These are phyloP conservation scores for Ceyx melanurus DNA, from an alignment of 2,113 vertebrate species.

Conservation along the genomic window DNA sequence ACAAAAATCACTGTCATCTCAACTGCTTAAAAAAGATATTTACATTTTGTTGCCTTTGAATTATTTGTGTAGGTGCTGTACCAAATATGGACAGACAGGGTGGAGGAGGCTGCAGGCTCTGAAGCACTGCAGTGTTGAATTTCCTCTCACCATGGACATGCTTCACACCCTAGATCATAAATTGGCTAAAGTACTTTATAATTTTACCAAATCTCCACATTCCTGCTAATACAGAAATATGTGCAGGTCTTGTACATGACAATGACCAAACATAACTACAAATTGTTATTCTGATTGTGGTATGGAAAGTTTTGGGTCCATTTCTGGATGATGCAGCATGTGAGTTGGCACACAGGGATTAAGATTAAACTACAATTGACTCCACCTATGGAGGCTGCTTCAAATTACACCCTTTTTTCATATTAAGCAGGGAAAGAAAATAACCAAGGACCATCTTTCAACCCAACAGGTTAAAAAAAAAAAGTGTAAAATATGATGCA, in stretches of 20 bases:
- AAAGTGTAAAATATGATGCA: neutral
- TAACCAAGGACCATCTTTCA: neutral
- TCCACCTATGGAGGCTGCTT: neutral
- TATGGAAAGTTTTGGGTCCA: neutral
- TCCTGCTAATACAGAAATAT: neutral
- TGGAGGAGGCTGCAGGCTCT: neutral
- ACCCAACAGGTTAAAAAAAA: neutral
- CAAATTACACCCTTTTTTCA: neutral
- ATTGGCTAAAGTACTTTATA: neutral
- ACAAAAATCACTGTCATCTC: slow-evolving; percentile 47
- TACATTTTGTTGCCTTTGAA: slow-evolving; percentile 34
- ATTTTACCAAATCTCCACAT: neutral
- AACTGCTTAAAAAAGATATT: slow-evolving; percentile 38
- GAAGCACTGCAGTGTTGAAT: neutral
- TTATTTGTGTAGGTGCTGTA: slow-evolving; percentile 5
- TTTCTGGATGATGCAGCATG: neutral
- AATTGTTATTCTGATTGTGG: neutral
- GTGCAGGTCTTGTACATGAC: neutral
- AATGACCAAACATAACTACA: neutral
- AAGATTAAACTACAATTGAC: neutral
- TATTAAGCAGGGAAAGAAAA: neutral
- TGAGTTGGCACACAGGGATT: neutral
- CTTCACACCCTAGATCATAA: neutral
- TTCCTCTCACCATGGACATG: neutral
- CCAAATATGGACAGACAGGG: neutral